A percentile compares a stretch with the other conserved stretches of the same genome.
Evolutionary conservation across 2,113 vertebrate species (phyloP).

Genomic region (Clarias macrocephalus): DNA sequence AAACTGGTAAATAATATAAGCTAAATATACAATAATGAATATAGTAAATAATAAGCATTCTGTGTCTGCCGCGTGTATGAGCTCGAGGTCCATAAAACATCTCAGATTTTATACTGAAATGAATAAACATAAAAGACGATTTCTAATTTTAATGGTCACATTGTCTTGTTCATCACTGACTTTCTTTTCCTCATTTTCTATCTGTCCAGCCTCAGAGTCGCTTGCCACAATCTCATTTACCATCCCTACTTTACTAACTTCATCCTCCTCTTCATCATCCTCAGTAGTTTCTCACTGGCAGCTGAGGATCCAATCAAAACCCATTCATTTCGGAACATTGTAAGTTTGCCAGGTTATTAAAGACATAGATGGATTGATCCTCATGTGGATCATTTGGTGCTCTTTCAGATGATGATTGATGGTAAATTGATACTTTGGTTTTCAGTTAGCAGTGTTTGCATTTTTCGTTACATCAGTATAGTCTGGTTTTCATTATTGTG

Average conservation of each 20-base stretch:
- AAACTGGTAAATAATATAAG: conserved; percentile 76
- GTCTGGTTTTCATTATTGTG: neutral
- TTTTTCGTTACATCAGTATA: neutral
- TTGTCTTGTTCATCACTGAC: neutral
- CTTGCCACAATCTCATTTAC: conserved; percentile 87
- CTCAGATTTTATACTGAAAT: neutral
- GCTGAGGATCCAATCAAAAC: conserved; percentile 91
- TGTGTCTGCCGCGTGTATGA: neutral
- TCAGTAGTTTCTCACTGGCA: conserved; percentile 91
- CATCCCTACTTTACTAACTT: conserved; percentile 94
- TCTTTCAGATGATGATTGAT: neutral
- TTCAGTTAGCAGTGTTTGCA: neutral
- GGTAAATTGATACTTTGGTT: neutral
- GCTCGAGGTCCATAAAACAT: neutral
- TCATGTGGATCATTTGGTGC: neutral
- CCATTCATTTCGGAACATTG: conserved; percentile 88
- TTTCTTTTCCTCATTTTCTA: neutral
- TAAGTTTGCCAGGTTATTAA: conserved; percentile 64
- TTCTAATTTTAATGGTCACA: neutral
- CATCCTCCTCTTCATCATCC: conserved; percentile 95
- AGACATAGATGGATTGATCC: neutral
- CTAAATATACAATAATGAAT: neutral
- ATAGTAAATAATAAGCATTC: neutral
- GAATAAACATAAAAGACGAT: neutral
- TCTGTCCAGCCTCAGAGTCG: conserved; percentile 77